These are phyloP conservation scores for Euphydryas editha DNA, from an alignment of 2,888 invertebrate genomes.

Conservation along the genomic window DNA sequence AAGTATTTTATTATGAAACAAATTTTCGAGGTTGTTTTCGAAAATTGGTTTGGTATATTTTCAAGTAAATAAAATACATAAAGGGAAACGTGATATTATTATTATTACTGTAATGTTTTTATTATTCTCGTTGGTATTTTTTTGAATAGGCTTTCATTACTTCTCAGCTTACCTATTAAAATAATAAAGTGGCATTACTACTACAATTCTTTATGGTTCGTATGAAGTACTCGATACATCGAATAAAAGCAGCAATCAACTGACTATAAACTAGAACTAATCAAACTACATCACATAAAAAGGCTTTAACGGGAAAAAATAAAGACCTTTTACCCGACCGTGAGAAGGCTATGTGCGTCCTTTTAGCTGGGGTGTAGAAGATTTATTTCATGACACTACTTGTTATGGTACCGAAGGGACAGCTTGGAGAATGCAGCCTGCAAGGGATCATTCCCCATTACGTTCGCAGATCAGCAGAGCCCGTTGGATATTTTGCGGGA, in stretches of 20 bases:
- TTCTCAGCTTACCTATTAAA: too few relatives aligned
- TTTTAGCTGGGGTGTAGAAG: conserved; percentile 69
- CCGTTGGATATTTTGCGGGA: conserved; percentile 59
- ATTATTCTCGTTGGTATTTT: too few relatives aligned
- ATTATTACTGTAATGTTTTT: neutral
- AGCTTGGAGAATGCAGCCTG: conserved; percentile 69
- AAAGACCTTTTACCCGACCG: conserved; percentile 64
- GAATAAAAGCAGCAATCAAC: conserved; percentile 37
- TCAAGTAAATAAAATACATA: neutral
- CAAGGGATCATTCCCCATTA: conserved; percentile 61
- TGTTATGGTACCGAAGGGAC: conserved; percentile 79
- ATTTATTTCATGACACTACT: conserved; percentile 79
- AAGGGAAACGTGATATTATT: neutral
- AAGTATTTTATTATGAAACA: conserved; percentile 3
- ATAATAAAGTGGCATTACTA: conserved; percentile 12
- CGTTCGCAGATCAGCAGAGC: conserved; percentile 71
- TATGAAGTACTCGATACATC: conserved; percentile 10
- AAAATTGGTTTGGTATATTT: neutral
- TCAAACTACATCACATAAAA: conserved; percentile 69
- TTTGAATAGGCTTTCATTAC: too few relatives aligned
- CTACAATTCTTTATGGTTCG: conserved; percentile 13
- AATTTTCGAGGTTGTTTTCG: neutral
- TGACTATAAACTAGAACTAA: conserved; percentile 65
- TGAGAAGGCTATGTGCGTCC: conserved; percentile 71
- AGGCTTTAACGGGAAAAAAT: conserved; percentile 74